Evolutionary conservation across 2,797 vertebrate species (phyloP).

Genomic region (Otolemur crassicaudatus): DNA sequence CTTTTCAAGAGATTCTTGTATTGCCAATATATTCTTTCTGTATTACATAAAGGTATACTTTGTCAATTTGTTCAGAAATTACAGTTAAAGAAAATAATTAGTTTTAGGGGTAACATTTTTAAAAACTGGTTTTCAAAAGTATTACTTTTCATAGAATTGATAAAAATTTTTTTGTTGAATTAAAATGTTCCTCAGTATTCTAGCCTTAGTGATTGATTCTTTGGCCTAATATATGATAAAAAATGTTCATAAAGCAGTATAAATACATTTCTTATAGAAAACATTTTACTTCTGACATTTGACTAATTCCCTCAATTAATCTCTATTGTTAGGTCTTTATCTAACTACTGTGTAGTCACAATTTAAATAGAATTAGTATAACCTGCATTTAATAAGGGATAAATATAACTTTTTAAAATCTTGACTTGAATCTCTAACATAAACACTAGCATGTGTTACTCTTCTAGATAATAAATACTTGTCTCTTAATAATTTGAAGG

Average conservation of each 20-base stretch:
- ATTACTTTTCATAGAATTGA: background rate
- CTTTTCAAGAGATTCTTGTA: background rate
- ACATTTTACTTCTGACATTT: conserved; percentile 29
- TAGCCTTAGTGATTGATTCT: background rate
- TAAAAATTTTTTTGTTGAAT: conserved; percentile 21
- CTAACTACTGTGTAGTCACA: background rate
- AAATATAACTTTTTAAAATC: conserved; percentile 1
- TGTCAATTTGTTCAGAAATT: conserved; percentile 31
- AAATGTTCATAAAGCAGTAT: conserved; percentile 12
- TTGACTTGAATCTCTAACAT: background rate
- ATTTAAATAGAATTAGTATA: background rate
- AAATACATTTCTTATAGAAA: conserved; percentile 23
- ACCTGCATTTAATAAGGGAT: background rate
- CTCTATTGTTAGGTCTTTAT: background rate
- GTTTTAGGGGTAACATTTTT: background rate
- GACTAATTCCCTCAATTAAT: background rate
- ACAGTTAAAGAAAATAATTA: conserved; percentile 12
- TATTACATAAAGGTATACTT: background rate
- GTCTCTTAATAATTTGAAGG: conserved; percentile 43
- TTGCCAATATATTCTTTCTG: background rate
- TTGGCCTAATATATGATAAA: background rate
- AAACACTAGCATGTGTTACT: background rate
- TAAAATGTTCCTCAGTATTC: background rate
- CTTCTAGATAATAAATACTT: conserved; percentile 35
- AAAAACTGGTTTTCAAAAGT: background rate